Evolutionary conservation across 2,888 invertebrate genomes (phyloP), one percentile per base, ranked within the genome.

Genomic region (Lepidocyrtinus sp.): DNA sequence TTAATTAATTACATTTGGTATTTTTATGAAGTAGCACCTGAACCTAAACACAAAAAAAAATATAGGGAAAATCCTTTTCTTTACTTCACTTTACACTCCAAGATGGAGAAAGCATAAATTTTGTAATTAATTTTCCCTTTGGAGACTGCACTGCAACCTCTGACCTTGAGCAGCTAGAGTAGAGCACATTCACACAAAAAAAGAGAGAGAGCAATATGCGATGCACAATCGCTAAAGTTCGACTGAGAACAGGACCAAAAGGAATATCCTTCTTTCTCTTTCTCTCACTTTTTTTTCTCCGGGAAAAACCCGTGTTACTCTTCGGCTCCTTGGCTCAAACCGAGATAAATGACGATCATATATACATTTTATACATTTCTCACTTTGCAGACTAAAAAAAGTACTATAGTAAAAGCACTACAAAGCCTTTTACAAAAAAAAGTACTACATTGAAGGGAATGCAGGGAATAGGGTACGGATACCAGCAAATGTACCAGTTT

Each of bases 151-250:
- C 72, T 79, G 74, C 79, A 79, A 79, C 79, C 79, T 79, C 79
- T 79, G 79, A 79, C 79, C 79, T 79, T 79, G 79, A 79, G 70
- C 71, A 70, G 69, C 63, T 69, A 50, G 61, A 61, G 50, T 26
- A 62, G 26, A 69, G 64, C 76, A n/a, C 9, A 55, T 55, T n/a
- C 55, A n/a, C 55, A 55, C 36, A 36, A 5, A 22, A 62, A 19
- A 62, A 7, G 9, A 62, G 62, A 22, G 22, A 21, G 9, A 22
- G 22, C 15, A 7, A 62, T 21, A 22, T 21, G 62, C 62, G 9
- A 62, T 55, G 70, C 77, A 61, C 79, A 74, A 74, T 79, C 69
- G 74, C 74, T 79, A 68, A 70, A 69, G 61, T 73, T 79, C 79
- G 79, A 79, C 79, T 79, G 79, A 79, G 73, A 78, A 62, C 21